Percentiles rank a stretch among this genome's conserved stretches.
Conservation (phyloP, 2,113 vertebrate genomes). For the Ophiodon elongatus region DNA sequence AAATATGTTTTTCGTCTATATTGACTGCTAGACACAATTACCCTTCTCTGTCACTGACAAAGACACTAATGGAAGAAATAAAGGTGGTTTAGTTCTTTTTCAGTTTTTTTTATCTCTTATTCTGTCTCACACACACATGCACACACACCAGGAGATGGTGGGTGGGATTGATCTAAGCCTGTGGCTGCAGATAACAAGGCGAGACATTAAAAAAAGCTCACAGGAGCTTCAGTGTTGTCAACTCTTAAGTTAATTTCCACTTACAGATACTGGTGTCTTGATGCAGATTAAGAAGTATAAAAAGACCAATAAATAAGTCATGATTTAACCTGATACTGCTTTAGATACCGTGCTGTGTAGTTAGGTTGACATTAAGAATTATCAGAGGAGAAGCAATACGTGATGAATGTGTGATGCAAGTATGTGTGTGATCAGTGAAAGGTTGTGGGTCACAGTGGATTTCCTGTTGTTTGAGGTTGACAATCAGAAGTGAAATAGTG, state of each 20-base stretch:
- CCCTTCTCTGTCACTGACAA: neutral
- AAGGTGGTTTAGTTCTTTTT: neutral
- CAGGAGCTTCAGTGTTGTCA: neutral
- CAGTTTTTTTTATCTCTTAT: conserved; percentile 7
- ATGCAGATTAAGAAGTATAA: neutral
- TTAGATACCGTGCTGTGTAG: neutral
- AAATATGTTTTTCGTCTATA: neutral
- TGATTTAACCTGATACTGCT: neutral
- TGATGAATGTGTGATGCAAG: conserved; percentile 29
- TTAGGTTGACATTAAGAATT: neutral
- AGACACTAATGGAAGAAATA: conserved; percentile 11
- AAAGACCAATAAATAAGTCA: neutral
- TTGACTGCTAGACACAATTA: neutral
- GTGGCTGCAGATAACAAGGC: conserved; percentile 55
- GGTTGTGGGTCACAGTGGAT: conserved; percentile 79
- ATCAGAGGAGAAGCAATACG: neutral
- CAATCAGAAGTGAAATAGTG: conserved; percentile 76
- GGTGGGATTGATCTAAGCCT: conserved; percentile 50
- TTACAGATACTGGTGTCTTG: neutral
- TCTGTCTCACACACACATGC: conserved; percentile 1
- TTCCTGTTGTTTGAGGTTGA: conserved; percentile 84
- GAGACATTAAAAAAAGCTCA: conserved; percentile 7
- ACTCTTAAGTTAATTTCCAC: neutral
- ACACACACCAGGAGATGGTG: conserved; percentile 46
- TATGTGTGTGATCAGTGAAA: conserved; percentile 71